Base-by-base conservation (phyloP, 37 sponge, comb jelly and placozoan species). In the Axinella damicornis region DNA sequence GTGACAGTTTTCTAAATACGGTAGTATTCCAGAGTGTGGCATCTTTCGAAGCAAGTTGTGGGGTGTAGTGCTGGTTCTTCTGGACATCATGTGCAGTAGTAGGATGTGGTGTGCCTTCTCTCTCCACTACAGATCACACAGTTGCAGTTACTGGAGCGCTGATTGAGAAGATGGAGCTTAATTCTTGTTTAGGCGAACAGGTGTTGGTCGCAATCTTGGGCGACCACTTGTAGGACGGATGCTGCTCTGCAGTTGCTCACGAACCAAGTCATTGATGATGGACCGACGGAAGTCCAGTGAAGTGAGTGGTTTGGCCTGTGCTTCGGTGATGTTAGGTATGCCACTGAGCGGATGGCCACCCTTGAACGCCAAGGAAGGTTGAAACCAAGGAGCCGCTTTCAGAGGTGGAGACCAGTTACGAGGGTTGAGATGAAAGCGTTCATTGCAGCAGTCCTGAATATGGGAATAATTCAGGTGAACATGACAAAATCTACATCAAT, bases 381-480 rank as follows among this genome's bases (percentile, higher is more conserved):
- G 2, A 5, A 25, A 27, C 62, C 62, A 61, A 61, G 13, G 25
- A 61, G 62, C 62, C 62, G 62, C 5, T 61, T 61, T 11, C 62
- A 25, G 11, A 30, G 33, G 25, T 27, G 62, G 62, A 61, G 11
- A 25, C 62, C 62, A 61, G 5, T 61, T 14, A 61, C 62, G 2
- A 22, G 5, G 25, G 25, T 15, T 56, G 65, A 64, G n/a, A 64
- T 64, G 65, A 64, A 64, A 18, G 68, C 33, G 2, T 67, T 67
- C 33, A 19, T 67, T 19, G 28, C 68, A 2, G 11, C 33, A 30
- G 32, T 67, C 32, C 33, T 27, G 14, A 27, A 67, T 34, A 67
- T 67, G 68, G 68, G 91, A 63, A 52, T 80, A 22, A 90, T 90
- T 78, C 78, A 83, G 52, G 69, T 89, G n/a, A n/a, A n/a, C n/a